Percentiles rank a stretch among this genome's conserved stretches.
Conservation (phyloP, 2,888 invertebrate species). For the Eurois occulta region DNA sequence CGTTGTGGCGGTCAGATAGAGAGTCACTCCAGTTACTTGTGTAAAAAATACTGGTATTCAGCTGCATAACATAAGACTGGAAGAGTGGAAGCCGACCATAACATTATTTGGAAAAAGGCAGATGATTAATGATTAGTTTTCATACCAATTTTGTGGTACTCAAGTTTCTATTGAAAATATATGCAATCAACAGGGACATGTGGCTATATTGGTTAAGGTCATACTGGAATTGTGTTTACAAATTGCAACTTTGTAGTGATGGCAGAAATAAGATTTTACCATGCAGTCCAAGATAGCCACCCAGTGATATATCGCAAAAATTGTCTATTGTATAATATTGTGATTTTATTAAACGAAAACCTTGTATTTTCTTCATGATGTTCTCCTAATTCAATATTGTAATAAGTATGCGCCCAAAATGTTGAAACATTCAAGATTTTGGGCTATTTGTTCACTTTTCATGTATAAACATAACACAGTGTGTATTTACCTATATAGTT, state of each 20-base stretch:
- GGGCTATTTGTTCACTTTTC: neutral
- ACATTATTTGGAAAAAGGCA: neutral
- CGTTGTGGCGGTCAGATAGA: neutral
- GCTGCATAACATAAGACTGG: too few species aligned
- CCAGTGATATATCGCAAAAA: neutral
- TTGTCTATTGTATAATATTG: neutral
- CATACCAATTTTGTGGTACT: neutral
- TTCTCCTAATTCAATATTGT: neutral
- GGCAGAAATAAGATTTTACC: neutral
- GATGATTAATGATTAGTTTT: neutral
- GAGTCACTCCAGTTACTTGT: too few species aligned
- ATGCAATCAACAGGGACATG: neutral
- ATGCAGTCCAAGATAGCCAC: neutral
- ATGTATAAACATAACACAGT: neutral
- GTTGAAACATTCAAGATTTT: constrained; percentile 3
- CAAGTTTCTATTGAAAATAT: neutral
- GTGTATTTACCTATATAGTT: constrained; percentile 10
- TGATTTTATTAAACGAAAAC: neutral
- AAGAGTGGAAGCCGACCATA: neutral
- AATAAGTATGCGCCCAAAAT: neutral
- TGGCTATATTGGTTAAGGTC: too few species aligned
- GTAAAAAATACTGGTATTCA: neutral
- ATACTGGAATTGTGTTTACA: constrained; percentile 11
- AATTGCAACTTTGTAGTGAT: constrained; percentile 21
- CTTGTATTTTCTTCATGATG: neutral